Conservation (phyloP, 2,113 vertebrate species). For the Limnothrissa miodon region DNA sequence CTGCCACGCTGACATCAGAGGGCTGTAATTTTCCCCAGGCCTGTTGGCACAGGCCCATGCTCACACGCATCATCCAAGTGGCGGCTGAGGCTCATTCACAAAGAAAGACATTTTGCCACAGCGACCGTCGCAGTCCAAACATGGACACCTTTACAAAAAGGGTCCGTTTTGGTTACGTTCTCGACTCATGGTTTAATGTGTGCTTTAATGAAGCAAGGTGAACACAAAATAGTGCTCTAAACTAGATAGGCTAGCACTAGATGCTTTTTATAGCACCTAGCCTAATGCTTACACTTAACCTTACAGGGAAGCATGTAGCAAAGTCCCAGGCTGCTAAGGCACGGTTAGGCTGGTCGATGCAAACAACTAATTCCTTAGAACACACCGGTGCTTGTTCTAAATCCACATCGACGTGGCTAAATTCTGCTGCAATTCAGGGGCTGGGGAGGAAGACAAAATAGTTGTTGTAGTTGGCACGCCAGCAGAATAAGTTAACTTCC, state of each 20-base stretch:
- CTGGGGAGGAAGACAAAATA: not conserved
- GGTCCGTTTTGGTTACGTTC: not conserved
- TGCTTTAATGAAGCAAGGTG: not conserved
- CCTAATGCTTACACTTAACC: not conserved
- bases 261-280: not conserved
- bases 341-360: not conserved
- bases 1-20: constrained; percentile 6
- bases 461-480: not conserved
- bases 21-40: not conserved
- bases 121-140: not conserved
- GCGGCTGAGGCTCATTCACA: not conserved
- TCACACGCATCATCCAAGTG: not conserved
- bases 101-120: not conserved
- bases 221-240: not conserved
- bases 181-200: not conserved
- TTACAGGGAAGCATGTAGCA: not conserved
- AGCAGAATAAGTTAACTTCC: not conserved
- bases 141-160: not conserved
- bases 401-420: not conserved
- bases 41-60: constrained; percentile 13
- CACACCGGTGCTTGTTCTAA: not conserved
- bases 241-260: not conserved
- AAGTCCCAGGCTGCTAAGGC: too few relatives aligned
- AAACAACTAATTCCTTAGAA: not conserved
- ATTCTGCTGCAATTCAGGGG: not conserved